Conservation (phyloP, 2,797 vertebrate species). For the Eleutherodactylus coqui region DNA sequence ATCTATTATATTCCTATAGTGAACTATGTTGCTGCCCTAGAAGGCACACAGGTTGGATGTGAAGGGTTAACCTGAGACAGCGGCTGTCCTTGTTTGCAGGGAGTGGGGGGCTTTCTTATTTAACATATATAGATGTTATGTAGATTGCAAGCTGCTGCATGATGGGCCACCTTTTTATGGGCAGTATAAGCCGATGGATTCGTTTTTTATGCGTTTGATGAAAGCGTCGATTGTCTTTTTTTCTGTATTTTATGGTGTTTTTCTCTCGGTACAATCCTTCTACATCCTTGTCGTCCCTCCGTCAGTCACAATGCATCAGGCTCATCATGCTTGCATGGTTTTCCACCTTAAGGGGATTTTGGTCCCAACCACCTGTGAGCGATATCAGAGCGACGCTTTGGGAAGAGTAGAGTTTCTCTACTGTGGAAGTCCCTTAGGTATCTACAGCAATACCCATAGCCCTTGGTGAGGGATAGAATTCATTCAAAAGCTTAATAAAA, state of each 20-base stretch:
- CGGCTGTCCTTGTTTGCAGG: not conserved
- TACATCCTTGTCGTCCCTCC: slow-evolving; percentile 22
- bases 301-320: slow-evolving; percentile 48
- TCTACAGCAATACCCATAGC: not conserved
- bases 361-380: slow-evolving; percentile 49
- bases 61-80: not conserved
- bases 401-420: not conserved
- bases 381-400: slow-evolving; percentile 9
- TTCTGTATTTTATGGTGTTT: slow-evolving; percentile 1
- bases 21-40: not conserved
- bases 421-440: not conserved
- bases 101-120: not conserved
- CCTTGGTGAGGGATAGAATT: not conserved
- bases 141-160: not conserved
- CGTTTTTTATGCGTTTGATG: not conserved
- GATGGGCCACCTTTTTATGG: not conserved
- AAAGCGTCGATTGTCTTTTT: not conserved
- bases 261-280: not conserved
- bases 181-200: not conserved
- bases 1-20: not conserved
- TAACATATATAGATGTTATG: not conserved
- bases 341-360: slow-evolving; percentile 35
- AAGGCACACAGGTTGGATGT: not conserved
- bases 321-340: slow-evolving; percentile 44
- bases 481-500: not conserved